These are phyloP conservation scores for Acanthococcus lagerstroemiae DNA, from an alignment of 2,888 invertebrate species.

Conservation along the genomic window DNA sequence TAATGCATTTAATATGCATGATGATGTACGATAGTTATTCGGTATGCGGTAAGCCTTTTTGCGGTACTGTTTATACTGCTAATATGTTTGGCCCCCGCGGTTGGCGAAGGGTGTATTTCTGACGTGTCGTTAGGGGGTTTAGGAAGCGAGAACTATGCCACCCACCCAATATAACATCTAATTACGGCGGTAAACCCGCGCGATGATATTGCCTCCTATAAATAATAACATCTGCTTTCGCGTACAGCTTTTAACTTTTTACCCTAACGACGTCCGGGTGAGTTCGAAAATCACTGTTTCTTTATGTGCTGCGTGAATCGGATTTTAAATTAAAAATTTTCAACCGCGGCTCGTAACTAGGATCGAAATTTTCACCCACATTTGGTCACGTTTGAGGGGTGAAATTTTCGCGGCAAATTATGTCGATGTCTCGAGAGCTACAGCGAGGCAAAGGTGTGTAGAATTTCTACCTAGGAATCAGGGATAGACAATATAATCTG, in stretches of 20 bases:
- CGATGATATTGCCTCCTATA: conserved; percentile 29
- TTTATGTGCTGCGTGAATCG: too few relatives aligned
- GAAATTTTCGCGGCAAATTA: too few relatives aligned
- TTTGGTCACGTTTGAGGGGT: too few relatives aligned
- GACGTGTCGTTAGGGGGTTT: conserved; percentile 22
- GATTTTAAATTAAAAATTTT: too few relatives aligned
- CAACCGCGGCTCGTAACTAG: too few relatives aligned
- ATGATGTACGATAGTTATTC: conserved; percentile 27
- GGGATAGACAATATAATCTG: too few relatives aligned
- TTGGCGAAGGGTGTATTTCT: conserved; percentile 22
- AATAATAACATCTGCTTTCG: conserved; percentile 29
- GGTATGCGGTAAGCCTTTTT: conserved; percentile 27
- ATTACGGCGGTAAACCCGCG: conserved; percentile 27
- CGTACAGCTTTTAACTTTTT: conserved; percentile 27
- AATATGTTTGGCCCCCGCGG: conserved; percentile 23
- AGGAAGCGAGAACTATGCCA: conserved; percentile 19
- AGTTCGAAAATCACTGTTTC: too few relatives aligned
- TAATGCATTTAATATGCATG: conserved; percentile 31
- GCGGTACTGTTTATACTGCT: conserved; percentile 27
- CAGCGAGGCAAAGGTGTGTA: too few relatives aligned
- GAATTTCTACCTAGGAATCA: too few relatives aligned
- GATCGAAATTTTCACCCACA: too few relatives aligned
- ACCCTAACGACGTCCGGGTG: conserved; percentile 10
- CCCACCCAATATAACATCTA: conserved; percentile 28
- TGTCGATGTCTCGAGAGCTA: too few relatives aligned